Base-by-base conservation (phyloP, 2,888 invertebrate species). In the Drosophila antonietae region DNA sequence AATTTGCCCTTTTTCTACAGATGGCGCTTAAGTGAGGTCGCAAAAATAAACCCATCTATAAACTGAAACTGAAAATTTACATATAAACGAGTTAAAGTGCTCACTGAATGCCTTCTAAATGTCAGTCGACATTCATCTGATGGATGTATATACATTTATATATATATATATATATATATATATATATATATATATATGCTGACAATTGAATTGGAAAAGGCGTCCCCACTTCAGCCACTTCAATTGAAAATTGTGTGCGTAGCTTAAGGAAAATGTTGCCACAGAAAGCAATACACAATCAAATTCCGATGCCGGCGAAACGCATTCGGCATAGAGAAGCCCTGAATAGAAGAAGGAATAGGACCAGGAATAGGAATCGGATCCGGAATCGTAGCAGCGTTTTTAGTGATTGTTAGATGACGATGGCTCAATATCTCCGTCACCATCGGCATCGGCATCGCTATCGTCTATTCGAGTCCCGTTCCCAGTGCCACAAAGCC, bases 211-310 rank as follows among this genome's bases (percentile, higher is more conserved):
- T 75, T 70, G 75, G 58, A 68, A 68, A 73, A 51, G 46, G 52
- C 69, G 57, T 65, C 68, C 35, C 62, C 59, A 43, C 20, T 20
- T 20, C 39, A 55, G 51, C 57, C 73, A 82, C 78, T 78, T 84
- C 70, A 83, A 88, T 80, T 79, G 83, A 80, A 88, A 85, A 83
- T 75, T 74, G 77, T 77, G 75, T 84, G 74, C 72, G 82, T 64
- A 74, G 72, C 64, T 63, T 33, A 68, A 65, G 78, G 63, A 80
- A 80, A 84, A 81, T 86, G 70, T 71, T 79, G 69, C 72, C 52
- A 69, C 66, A 39, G 60, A 58, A 49, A 49, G 61, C 62, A 59
- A 47, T 53, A 65, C 67, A 80, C 51, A 80, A 75, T 73, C 73
- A 60, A 74, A 77, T 61, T 73, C 70, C 74, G 51, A 70, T 56